phyloP scores from a whole-genome alignment of 2,888 invertebrate species.

The Caenorhabditis imperialis region DNA sequence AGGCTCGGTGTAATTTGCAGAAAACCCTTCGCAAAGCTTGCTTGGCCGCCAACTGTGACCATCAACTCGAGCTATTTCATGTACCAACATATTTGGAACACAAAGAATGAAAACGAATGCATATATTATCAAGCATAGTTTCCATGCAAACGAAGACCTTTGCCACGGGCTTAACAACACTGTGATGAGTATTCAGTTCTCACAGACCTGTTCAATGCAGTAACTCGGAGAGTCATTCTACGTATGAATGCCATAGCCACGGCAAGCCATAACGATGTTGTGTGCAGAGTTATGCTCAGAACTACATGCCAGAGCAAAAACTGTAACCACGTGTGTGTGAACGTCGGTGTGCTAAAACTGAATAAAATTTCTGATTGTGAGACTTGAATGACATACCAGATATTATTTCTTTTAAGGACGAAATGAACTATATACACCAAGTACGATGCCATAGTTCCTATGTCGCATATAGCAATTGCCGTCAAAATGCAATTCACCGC shows the following conservation, averaged over 20 bases:
- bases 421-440: constrained; percentile 75
- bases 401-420: constrained; percentile 59
- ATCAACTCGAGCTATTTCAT: constrained; percentile 65
- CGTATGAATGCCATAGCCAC: constrained; percentile 77
- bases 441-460: constrained; percentile 75
- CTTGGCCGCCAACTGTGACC: constrained; percentile 51
- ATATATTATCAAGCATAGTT: constrained; percentile 67
- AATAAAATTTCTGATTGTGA: constrained; percentile 2
- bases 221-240: constrained; percentile 73
- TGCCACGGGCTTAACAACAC: constrained; percentile 69
- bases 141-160: constrained; percentile 70
- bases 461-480: constrained; percentile 75
- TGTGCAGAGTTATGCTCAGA: constrained; percentile 74
- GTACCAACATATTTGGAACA: constrained; percentile 74
- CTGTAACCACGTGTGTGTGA: constrained; percentile 73
- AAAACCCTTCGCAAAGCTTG: constrained; percentile 51
- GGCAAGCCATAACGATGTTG: constrained; percentile 75
- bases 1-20: constrained; percentile 63
- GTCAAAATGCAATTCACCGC: constrained; percentile 74
- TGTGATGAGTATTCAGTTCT: background rate
- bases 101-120: constrained; percentile 68
- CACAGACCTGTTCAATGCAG: constrained; percentile 70
- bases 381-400: constrained; percentile 53
- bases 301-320: constrained; percentile 74
- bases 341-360: constrained; percentile 66